A percentile compares a stretch with the other conserved stretches of the same genome.
phyloP scores from a whole-genome alignment of 2,113 vertebrate genomes.

The Glaucomys volans region DNA sequence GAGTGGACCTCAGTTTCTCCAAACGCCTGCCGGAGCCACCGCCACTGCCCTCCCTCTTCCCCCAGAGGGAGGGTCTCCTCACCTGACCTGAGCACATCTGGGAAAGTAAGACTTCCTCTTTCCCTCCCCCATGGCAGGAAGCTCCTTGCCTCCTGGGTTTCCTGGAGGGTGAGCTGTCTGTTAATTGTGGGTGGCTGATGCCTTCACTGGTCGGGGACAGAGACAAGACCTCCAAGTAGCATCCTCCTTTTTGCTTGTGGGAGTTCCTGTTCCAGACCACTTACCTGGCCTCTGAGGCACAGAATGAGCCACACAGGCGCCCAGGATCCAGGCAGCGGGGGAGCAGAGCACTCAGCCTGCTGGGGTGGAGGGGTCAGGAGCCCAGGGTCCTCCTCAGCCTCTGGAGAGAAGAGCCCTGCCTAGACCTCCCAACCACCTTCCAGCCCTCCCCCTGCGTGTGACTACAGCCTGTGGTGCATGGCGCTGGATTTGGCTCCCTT shows the following conservation, averaged over 20 bases:
- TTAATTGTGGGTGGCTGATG: background rate
- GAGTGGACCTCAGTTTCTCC: background rate
- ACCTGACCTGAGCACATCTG: no score
- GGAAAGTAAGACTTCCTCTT: background rate
- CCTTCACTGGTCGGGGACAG: background rate
- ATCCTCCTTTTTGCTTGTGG: background rate
- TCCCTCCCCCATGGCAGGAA: background rate
- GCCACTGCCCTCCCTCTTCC: rapidly evolving
- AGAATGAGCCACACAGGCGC: background rate
- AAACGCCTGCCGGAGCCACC: background rate
- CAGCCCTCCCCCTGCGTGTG: no score
- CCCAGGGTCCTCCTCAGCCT: background rate
- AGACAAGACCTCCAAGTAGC: background rate
- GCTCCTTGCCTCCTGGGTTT: background rate
- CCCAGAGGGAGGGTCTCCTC: background rate
- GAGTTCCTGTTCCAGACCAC: background rate
- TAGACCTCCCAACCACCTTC: no score
- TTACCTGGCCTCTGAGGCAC: background rate
- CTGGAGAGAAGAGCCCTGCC: background rate
- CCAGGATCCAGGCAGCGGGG: no score
- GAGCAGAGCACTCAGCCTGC: background rate
- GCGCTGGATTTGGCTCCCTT: background rate
- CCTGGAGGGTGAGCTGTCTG: rapidly evolving
- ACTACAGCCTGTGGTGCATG: background rate
- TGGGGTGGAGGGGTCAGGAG: background rate